These are phyloP conservation scores for Grammomys surdaster DNA, from an alignment of 2,113 vertebrate genomes.

Conservation along the genomic window DNA sequence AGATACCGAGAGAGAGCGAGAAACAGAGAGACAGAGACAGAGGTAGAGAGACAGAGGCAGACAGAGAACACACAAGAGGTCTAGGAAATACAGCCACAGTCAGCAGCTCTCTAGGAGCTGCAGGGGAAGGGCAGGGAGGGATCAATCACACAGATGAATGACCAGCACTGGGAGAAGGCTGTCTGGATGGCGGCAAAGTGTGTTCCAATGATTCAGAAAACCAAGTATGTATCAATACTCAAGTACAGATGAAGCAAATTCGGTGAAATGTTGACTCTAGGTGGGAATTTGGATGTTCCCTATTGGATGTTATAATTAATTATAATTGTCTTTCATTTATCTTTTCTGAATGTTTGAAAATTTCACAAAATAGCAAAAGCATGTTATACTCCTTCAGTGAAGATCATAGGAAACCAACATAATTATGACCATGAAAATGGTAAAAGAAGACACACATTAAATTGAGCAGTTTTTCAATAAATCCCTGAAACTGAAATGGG, in stretches of 20 bases:
- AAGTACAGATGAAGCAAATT: not conserved
- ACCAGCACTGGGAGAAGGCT: not conserved
- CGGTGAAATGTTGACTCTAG: not conserved
- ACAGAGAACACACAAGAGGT: not conserved
- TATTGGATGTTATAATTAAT: not conserved
- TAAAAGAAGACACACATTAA: conserved; percentile 50
- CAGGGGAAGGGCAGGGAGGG: not conserved
- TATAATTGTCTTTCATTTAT: not conserved
- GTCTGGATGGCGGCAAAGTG: not conserved
- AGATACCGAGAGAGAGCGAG: too few species aligned
- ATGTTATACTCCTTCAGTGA: not conserved
- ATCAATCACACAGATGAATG: not conserved
- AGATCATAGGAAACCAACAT: not conserved
- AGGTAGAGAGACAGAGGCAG: not conserved
- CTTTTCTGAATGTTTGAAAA: conserved; percentile 27
- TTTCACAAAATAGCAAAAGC: conserved; percentile 50
- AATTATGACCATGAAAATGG: not conserved
- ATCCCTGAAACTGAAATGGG: not conserved
- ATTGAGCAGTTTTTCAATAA: conserved; percentile 49
- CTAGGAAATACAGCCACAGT: not conserved
- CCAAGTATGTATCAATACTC: not conserved
- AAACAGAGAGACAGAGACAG: not conserved
- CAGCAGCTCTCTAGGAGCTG: not conserved
- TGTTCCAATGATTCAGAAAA: conserved; percentile 34
- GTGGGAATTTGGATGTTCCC: not conserved